Conservation (phyloP, 2,113 vertebrate genomes). For the Leucosticte australis region DNA sequence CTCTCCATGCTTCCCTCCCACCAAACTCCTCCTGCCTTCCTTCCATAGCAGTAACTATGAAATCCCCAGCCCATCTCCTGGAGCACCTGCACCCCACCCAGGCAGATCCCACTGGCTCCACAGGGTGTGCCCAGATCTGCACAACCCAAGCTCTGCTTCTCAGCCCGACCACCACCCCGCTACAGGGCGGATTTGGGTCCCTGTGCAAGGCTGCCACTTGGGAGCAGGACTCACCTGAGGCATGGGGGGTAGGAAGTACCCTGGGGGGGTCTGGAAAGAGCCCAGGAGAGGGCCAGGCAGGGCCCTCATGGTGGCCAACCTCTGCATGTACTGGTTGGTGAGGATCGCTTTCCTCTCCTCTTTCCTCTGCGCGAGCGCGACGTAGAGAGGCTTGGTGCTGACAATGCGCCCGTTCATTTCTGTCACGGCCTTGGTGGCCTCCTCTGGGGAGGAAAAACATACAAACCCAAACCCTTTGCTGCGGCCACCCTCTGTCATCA, state of each 20-base stretch:
- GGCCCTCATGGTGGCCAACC: constrained; percentile 82
- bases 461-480: constrained; percentile 98
- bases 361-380: constrained; percentile 91
- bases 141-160: not conserved
- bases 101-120: accelerated
- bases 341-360: constrained; percentile 95
- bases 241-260: constrained; percentile 85
- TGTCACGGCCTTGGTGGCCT: constrained; percentile 95
- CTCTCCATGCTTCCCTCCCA: not conserved
- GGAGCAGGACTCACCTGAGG: constrained; percentile 80
- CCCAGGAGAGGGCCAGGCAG: constrained; percentile 82
- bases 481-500: constrained; percentile 93
- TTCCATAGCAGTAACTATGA: not conserved
- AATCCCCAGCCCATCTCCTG: not conserved
- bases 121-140: not conserved
- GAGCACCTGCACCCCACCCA: not conserved
- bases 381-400: constrained; percentile 93
- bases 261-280: constrained; percentile 82
- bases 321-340: constrained; percentile 95
- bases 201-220: accelerated
- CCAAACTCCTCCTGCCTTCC: not conserved
- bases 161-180: accelerated
- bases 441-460: constrained; percentile 97
- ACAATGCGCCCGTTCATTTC: constrained; percentile 96
- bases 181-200: accelerated